Evolutionary conservation across 2,797 vertebrate species (phyloP).

Genomic region (Tadarida brasiliensis): DNA sequence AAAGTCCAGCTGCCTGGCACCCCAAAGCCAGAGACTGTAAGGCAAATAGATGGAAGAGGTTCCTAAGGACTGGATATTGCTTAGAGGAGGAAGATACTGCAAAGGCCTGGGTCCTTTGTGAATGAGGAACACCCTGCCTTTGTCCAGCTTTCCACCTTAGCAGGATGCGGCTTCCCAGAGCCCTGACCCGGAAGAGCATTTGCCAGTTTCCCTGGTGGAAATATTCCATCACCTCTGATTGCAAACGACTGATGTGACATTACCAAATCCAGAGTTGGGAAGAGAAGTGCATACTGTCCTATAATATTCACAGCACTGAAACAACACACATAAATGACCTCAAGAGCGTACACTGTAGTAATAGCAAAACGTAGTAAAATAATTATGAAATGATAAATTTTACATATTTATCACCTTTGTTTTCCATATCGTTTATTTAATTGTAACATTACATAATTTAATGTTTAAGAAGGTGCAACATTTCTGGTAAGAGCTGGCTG

Average conservation of each 20-base stretch:
- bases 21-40: not conserved
- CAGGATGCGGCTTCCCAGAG: not conserved
- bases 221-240: not conserved
- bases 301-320: not conserved
- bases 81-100: not conserved
- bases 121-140: not conserved
- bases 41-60: not conserved
- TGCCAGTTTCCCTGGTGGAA: not conserved
- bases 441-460: not conserved
- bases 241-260: not conserved
- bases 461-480: not conserved
- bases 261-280: not conserved
- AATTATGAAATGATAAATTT: not conserved
- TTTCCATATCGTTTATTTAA: slow-evolving; percentile 38
- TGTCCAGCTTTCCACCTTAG: not conserved
- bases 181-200: not conserved
- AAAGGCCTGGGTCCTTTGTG: not conserved
- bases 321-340: not conserved
- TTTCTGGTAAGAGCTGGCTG: not conserved
- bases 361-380: not conserved
- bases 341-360: not conserved
- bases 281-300: not conserved
- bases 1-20: not conserved
- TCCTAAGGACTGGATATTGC: not conserved
- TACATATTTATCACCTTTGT: slow-evolving; percentile 2